A percentile compares a stretch with the other conserved stretches of the same genome.
Evolutionary conservation across 2,797 vertebrate species (phyloP).

Genomic region (Pelodytes ibericus): DNA sequence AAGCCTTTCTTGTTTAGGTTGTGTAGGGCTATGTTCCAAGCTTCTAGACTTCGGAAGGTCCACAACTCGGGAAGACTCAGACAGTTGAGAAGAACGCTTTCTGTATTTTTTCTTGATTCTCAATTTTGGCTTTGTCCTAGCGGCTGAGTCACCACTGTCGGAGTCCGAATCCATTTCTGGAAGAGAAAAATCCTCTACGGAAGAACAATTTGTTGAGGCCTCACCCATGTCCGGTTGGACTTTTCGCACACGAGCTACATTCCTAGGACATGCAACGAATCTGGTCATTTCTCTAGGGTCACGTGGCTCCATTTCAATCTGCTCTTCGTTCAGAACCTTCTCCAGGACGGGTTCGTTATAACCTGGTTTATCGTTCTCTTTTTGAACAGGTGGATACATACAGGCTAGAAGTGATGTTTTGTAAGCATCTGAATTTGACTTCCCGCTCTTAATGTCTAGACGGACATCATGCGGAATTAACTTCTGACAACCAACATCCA

Average conservation of each 20-base stretch:
- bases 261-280: background rate
- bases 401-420: background rate
- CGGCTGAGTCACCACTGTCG: background rate
- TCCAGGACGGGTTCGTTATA: background rate
- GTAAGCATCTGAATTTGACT: background rate
- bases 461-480: background rate
- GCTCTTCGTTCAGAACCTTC: background rate
- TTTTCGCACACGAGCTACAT: background rate
- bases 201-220: conserved; percentile 1
- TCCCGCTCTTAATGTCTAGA: background rate
- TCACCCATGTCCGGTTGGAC: background rate
- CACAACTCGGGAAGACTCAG: background rate
- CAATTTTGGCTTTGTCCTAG: conserved; percentile 4
- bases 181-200: conserved; percentile 2
- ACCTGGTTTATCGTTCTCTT: background rate
- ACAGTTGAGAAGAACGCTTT: background rate
- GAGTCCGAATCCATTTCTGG: conserved; percentile 10
- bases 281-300: background rate
- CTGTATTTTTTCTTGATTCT: conserved; percentile 27
- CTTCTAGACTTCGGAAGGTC: background rate
- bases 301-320: background rate
- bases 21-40: background rate
- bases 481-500: background rate
- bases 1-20: background rate
- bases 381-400: background rate